Evolutionary conservation across 2,797 vertebrate genomes (phyloP), one percentile per base, ranked within the genome.

Genomic region (Spinibarbus caldwelli): DNA sequence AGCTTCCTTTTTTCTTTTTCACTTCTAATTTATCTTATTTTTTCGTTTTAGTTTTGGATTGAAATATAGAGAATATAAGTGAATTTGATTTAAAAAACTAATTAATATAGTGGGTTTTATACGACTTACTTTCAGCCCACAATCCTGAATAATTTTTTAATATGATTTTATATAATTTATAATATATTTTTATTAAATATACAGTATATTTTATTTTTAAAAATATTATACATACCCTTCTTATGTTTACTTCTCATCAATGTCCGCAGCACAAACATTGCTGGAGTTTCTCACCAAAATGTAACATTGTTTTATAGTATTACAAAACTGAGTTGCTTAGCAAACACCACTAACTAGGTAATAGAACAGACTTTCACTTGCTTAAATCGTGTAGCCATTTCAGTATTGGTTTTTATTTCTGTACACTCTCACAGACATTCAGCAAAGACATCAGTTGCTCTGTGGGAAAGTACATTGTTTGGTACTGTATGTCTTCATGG

Each of bases 341-440:
- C 4, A 9, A 64, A 64, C 38, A 43, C 10, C 19, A 23, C 17
- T n/a, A n/a, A n/a, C n/a, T 52, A 34, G 5, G 7, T 0, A 52
- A 71, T 0, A 19, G 52, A 71, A 78, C 12, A 52, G 34, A 41
- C 52, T 70, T 31, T 64, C 9, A 64, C 67, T 34, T 8, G 12
- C 29, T 38, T 49, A 31, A 75, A 52, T 52, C 34, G 19, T 31
- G 45, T 19, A 31, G 49, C 26, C 66, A 54, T 68, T 84, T 83
- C 45, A 85, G 68, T 85, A 80, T 45, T 64, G 86, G 80, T 88
- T 89, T 97, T 97, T 97, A 97, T 97, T 97, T 90, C 90, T 93
- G 92, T 94, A 95, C 93, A 93, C 93, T 95, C 92, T 93, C 95
- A 96, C 92, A 93, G 90, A 95, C 92, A 94, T 88, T 91, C 90